Evolutionary conservation across 2,113 vertebrate genomes (phyloP).

Genomic region (Chloropsis cyanopogon): DNA sequence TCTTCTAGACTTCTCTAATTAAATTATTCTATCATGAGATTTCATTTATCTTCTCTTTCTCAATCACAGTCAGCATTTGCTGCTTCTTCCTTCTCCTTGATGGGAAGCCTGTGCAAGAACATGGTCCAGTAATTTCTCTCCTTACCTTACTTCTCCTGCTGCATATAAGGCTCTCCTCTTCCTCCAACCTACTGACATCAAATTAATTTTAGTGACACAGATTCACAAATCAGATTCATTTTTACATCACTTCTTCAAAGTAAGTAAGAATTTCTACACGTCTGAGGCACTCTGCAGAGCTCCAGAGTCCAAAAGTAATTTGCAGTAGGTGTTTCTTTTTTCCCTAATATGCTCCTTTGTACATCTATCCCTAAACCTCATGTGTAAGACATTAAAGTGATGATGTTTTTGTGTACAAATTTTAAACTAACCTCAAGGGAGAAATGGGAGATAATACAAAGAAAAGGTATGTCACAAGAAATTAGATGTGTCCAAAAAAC

Average conservation of each 20-base stretch:
- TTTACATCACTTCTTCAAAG: not conserved
- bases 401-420: not conserved
- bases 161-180: not conserved
- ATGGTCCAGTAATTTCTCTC: not conserved
- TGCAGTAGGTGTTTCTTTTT: not conserved
- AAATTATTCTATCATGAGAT: not conserved
- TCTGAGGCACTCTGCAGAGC: not conserved
- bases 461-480: not conserved
- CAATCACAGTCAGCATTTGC: not conserved
- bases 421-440: not conserved
- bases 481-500: not conserved
- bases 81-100: not conserved
- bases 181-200: not conserved
- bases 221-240: not conserved
- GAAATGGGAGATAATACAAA: not conserved
- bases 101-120: not conserved
- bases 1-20: not conserved
- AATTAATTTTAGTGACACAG: not conserved
- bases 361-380: not conserved
- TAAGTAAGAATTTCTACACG: rapidly evolving
- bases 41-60: not conserved
- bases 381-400: not conserved
- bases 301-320: not conserved
- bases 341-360: not conserved
- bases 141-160: not conserved